Percentiles rank a stretch among this genome's conserved stretches.
phyloP scores from a whole-genome alignment of 2,113 vertebrate genomes.

The Passer montanus region DNA sequence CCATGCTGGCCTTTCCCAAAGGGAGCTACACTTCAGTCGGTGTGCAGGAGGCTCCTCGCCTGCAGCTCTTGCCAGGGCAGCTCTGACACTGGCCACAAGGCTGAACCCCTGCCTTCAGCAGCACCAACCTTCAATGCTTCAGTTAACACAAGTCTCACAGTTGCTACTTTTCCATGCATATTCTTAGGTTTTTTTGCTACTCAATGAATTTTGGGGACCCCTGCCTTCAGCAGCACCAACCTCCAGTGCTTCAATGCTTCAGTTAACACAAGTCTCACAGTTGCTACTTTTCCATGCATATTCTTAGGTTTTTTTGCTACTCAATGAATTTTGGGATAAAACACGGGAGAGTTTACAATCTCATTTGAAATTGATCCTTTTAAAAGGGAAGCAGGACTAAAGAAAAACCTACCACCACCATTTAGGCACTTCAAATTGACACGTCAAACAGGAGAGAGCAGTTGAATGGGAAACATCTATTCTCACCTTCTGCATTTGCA shows the following conservation, averaged over 20 bases:
- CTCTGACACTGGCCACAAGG: too few species aligned
- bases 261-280: fast-evolving
- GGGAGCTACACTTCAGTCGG: neutral
- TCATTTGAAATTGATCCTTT: neutral
- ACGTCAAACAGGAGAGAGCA: neutral
- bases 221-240: neutral
- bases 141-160: fast-evolving
- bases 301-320: neutral
- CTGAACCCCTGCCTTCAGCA: neutral
- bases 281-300: neutral
- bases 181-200: neutral
- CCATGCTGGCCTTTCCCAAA: neutral
- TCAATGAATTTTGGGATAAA: neutral
- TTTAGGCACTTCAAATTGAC: neutral
- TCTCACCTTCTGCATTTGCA: neutral
- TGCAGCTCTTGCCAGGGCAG: neutral
- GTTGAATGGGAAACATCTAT: neutral
- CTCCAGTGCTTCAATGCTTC: fast-evolving
- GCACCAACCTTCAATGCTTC: fast-evolving
- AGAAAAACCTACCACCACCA: neutral
- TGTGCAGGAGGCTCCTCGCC: fast-evolving
- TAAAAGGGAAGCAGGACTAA: neutral
- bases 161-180: neutral
- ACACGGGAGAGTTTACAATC: neutral
- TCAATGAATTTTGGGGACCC: neutral